Evolutionary conservation across 1,140 invertebrate genomes (phyloP).

Genomic region (Chironomus tepperi): DNA sequence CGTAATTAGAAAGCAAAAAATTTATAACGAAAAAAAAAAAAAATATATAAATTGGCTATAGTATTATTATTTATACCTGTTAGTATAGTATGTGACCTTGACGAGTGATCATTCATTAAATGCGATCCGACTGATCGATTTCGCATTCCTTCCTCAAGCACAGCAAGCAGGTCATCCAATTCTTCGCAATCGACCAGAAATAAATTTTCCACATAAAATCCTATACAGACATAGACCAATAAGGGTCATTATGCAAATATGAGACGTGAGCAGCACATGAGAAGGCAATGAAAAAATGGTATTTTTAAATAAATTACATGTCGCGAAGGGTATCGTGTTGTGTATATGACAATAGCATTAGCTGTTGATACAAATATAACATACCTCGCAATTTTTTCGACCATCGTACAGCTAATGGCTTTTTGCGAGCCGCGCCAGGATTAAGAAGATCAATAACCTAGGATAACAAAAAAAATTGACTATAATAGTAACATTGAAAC

Average conservation of each 20-base stretch:
- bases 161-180: constrained; percentile 85
- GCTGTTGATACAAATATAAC: background rate
- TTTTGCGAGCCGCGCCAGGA: constrained; percentile 61
- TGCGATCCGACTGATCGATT: constrained; percentile 80
- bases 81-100: constrained; percentile 89
- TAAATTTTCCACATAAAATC: constrained; percentile 92
- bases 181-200: constrained; percentile 91
- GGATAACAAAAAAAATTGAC: constrained; percentile 30
- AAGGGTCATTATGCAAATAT: background rate
- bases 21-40: background rate
- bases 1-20: constrained; percentile 13
- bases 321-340: background rate
- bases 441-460: constrained; percentile 92
- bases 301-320: background rate
- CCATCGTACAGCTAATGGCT: constrained; percentile 82
- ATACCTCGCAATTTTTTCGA: constrained; percentile 66
- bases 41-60: too few relatives aligned
- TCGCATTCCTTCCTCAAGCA: constrained; percentile 86
- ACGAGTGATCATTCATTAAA: constrained; percentile 94
- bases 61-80: constrained; percentile 41
- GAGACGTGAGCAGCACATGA: background rate
- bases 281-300: background rate
- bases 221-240: constrained; percentile 32
- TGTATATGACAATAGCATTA: too few relatives aligned
- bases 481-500: background rate